Base-by-base conservation (phyloP, 2,888 invertebrate species). In the Spilosoma lubricipeda region DNA sequence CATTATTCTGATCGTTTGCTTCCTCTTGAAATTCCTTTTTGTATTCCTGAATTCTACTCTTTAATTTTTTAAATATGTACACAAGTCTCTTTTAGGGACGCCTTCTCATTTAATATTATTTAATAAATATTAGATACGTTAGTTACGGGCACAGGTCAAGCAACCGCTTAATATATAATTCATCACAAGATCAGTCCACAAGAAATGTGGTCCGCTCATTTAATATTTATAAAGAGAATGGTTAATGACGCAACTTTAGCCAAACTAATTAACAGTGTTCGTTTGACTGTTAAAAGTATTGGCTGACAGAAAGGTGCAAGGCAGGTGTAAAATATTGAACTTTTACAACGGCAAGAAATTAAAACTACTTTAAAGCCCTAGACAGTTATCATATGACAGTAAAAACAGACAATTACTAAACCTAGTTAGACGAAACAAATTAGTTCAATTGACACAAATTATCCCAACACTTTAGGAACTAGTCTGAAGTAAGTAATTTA, bases 251-350 rank as follows among this genome's bases (percentile, higher is more conserved):
- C 65, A 73, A 70, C 64, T 48, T 66, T 69, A 42, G 33, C 56
- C 45, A 42, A 30, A 56, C 63, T 63, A 75, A 71, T 81, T 73
- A 76, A 20, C 73, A 71, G 75, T 73, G 36, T 39, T 48, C 56
- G 39, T 66, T 64, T 18, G 20, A 4, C 56, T 18, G 72, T 75
- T 70, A 75, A 78, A 76, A 76, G 39, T 27, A 81, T 80, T 64
- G 56, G 68, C 74, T 83, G 74, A 75, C 77, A 77, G 66, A 81
- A 85, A 84, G 83, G 85, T 81, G 83, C 77, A 78, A 80, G 71
- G 39, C 83, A 83, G 83, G 78, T 83, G 84, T 67, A 39, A 63
- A 70, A 68, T 39, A 77, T 71, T 81, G 67, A 77, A 75, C 77
- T 76, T 83, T 83, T 79, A 77, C 74, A 71, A 65, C 36, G 13